Evolutionary conservation across 2,113 vertebrate species (phyloP), one percentile per base, ranked within the genome.

Genomic region (Tangachromis dhanisi): DNA sequence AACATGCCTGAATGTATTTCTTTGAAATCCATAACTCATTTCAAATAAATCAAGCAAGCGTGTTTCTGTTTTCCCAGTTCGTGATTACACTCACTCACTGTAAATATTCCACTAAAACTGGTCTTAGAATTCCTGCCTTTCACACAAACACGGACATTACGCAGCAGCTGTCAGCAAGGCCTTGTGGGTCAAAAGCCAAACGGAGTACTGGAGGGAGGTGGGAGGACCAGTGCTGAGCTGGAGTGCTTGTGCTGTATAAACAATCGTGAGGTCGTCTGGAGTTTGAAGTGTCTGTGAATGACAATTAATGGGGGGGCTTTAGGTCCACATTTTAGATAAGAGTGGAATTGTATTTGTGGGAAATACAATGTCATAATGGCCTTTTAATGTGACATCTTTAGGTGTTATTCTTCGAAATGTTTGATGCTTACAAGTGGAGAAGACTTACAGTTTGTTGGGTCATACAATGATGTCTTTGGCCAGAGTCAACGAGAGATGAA

Each of bases 191-290:
- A 94, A 83, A 92, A 84, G 87, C 87, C 13, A 47, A 24, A 66
- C 16, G 13, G 54, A 55, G 85, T 89, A 92, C 90, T 91, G 91
- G 89, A 84, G 80, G 38, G 87, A 84, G 83, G 73, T 14, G 81
- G 87, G 89, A 82, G 89, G 63, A 90, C 82, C 83, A 83, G 89
- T 68, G 85, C 88, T 89, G 66, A 89, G 92, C 92, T 94, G 87
- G 84, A 95, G 90, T 55, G 92, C 88, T 85, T 94, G 86, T 86
- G 80, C 86, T 94, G 84, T 86, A 83, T 95, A 96, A 96, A 96
- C 94, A 95, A 90, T 45, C 19, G 17, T 7, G 24, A 89, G 95
- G 94, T 95, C 89, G 19, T 80, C 66, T 89, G 85, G 93, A 96
- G 95, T 95, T 94, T 91, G 89, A 90, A 88, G 92, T 93, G 94